Percentiles rank a stretch among this genome's conserved stretches.
These are phyloP conservation scores for Synanthedon myopaeformis DNA, from an alignment of 2,888 invertebrate genomes.

Conservation along the genomic window DNA sequence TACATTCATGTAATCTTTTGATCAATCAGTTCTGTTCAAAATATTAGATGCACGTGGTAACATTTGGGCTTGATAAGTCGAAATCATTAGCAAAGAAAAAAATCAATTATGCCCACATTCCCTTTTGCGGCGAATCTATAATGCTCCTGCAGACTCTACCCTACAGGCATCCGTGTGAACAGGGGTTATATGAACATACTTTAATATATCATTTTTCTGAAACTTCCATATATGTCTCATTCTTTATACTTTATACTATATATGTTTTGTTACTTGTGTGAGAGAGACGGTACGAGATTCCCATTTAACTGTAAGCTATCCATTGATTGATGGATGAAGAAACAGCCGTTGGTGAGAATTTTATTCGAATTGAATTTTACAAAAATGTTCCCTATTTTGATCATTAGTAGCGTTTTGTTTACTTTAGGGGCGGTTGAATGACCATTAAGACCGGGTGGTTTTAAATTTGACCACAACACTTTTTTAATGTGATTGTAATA, in stretches of 20 bases:
- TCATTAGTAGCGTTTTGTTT: slow-evolving; percentile 35
- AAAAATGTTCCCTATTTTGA: slow-evolving; percentile 18
- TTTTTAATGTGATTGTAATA: too few species aligned
- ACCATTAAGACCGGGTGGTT: slow-evolving; percentile 1
- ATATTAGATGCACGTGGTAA: not conserved
- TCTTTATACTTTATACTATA: not conserved
- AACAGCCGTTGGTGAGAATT: slow-evolving; percentile 29
- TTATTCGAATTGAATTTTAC: slow-evolving; percentile 35
- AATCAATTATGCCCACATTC: slow-evolving; percentile 16
- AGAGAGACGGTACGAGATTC: not conserved
- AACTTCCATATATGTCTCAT: not conserved
- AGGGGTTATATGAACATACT: slow-evolving; percentile 13
- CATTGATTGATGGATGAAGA: slow-evolving; percentile 41
- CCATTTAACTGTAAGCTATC: slow-evolving; percentile 9
- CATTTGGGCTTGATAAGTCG: not conserved
- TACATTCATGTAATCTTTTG: too few species aligned
- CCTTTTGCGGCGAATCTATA: slow-evolving; percentile 31
- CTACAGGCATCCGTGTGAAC: slow-evolving; percentile 33
- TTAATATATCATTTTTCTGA: not conserved
- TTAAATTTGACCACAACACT: not conserved
- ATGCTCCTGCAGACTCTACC: slow-evolving; percentile 26
- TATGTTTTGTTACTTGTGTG: not conserved
- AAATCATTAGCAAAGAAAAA: slow-evolving; percentile 7
- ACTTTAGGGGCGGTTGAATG: slow-evolving; percentile 23
- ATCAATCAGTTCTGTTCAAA: not conserved